Conservation (phyloP, 2,797 vertebrate species). For the Botia almorhae region DNA sequence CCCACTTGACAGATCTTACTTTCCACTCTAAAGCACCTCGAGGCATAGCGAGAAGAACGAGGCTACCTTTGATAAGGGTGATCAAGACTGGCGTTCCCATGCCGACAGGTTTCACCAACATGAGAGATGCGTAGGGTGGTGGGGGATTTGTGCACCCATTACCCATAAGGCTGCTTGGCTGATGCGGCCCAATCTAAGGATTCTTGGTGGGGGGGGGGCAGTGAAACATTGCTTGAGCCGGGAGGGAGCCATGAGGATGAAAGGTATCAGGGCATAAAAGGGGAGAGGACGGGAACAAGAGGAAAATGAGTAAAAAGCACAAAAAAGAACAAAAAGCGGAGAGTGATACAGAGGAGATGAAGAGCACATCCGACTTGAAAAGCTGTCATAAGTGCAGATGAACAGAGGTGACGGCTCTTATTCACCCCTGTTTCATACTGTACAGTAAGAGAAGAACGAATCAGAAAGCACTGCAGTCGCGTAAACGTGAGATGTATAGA, state of each 20-base stretch:
- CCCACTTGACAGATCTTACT: slow-evolving; percentile 66
- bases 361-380: slow-evolving; percentile 47
- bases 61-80: slow-evolving; percentile 75
- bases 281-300: slow-evolving; percentile 41
- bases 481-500: slow-evolving; percentile 33
- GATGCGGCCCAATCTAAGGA: slow-evolving; percentile 53
- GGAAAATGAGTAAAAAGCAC: slow-evolving; percentile 69
- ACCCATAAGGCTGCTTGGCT: slow-evolving; percentile 48
- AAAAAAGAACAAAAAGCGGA: slow-evolving; percentile 66
- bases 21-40: slow-evolving; percentile 67
- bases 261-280: slow-evolving; percentile 75
- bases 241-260: slow-evolving; percentile 67
- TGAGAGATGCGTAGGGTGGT: slow-evolving; percentile 65
- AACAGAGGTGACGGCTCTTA: slow-evolving; percentile 34
- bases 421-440: slow-evolving; percentile 27
- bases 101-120: slow-evolving; percentile 78
- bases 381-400: slow-evolving; percentile 55
- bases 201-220: slow-evolving; percentile 49
- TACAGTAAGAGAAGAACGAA: slow-evolving; percentile 20
- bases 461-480: slow-evolving; percentile 35
- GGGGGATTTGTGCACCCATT: slow-evolving; percentile 55
- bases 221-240: slow-evolving; percentile 34
- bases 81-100: slow-evolving; percentile 80
- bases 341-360: slow-evolving; percentile 70
- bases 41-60: slow-evolving; percentile 72